Evolutionary conservation across 2,797 vertebrate genomes (phyloP).

Genomic region (Acrossocheilus fasciatus): DNA sequence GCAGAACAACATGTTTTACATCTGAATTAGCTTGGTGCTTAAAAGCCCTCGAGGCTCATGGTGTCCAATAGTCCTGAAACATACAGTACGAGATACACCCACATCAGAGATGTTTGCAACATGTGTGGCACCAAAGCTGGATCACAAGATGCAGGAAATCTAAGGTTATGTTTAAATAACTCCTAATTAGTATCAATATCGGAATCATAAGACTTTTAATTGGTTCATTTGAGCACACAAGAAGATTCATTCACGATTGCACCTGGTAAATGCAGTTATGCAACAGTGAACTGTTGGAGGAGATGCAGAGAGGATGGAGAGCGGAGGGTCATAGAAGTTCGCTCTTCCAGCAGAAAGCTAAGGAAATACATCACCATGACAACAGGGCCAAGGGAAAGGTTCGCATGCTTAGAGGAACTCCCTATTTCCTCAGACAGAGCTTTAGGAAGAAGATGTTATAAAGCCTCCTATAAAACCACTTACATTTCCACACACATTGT

Average conservation of each 20-base stretch:
- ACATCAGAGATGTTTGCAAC: constrained; percentile 16
- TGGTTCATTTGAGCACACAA: constrained; percentile 4
- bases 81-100: constrained; percentile 1
- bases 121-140: constrained; percentile 12
- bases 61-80: constrained; percentile 12
- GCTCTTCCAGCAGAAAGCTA: constrained; percentile 59
- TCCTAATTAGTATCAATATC: background rate
- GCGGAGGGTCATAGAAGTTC: constrained; percentile 61
- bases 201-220: background rate
- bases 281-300: constrained; percentile 42
- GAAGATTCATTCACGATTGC: background rate
- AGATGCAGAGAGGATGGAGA: constrained; percentile 58
- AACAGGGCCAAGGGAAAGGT: constrained; percentile 67
- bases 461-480: constrained; percentile 22
- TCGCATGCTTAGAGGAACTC: constrained; percentile 61
- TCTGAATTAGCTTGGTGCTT: constrained; percentile 32
- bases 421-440: constrained; percentile 66
- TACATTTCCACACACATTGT: background rate
- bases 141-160: background rate
- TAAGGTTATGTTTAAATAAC: background rate
- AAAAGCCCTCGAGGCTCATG: constrained; percentile 13
- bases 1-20: constrained; percentile 52
- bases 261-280: constrained; percentile 19
- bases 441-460: constrained; percentile 60
- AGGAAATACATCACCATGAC: constrained; percentile 75